These are phyloP conservation scores for Tetragnatha montana DNA, from an alignment of 2,888 invertebrate species.

Conservation along the genomic window DNA sequence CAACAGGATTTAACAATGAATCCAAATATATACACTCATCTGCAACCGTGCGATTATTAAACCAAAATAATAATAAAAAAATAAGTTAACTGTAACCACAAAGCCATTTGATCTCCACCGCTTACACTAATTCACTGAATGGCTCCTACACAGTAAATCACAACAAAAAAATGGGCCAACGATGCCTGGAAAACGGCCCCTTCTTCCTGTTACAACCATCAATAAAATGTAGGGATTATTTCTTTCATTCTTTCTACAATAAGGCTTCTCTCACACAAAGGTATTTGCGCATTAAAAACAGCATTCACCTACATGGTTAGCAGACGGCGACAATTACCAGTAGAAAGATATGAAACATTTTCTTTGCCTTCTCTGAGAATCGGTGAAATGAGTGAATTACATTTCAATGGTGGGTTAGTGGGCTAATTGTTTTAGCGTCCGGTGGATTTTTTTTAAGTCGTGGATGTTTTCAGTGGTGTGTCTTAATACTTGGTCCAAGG, in stretches of 20 bases:
- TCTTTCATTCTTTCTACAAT: slow-evolving; percentile 3
- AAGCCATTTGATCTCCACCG: background rate
- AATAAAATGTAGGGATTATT: slow-evolving; percentile 19
- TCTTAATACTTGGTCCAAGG: slow-evolving; percentile 12
- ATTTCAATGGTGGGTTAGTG: slow-evolving; percentile 43
- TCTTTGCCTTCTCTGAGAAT: background rate
- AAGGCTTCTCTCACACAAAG: background rate
- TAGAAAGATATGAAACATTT: slow-evolving; percentile 13
- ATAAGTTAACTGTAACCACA: background rate
- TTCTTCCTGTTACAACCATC: background rate
- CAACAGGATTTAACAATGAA: background rate
- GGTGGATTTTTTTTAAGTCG: background rate
- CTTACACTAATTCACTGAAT: background rate
- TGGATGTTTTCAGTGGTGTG: background rate
- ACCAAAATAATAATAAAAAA: background rate
- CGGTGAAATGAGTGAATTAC: slow-evolving; percentile 3
- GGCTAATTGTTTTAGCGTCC: slow-evolving; percentile 53
- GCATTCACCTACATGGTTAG: slow-evolving; percentile 14
- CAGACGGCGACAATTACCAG: slow-evolving; percentile 19
- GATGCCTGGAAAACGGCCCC: background rate
- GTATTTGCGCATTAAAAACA: slow-evolving; percentile 14
- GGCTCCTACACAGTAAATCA: background rate
- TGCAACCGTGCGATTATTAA: background rate
- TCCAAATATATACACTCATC: background rate
- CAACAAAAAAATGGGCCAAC: slow-evolving; percentile 7